Evolutionary conservation across 2,888 invertebrate genomes (phyloP), one percentile per base, ranked within the genome.

Genomic region (Mythimna vitellina): DNA sequence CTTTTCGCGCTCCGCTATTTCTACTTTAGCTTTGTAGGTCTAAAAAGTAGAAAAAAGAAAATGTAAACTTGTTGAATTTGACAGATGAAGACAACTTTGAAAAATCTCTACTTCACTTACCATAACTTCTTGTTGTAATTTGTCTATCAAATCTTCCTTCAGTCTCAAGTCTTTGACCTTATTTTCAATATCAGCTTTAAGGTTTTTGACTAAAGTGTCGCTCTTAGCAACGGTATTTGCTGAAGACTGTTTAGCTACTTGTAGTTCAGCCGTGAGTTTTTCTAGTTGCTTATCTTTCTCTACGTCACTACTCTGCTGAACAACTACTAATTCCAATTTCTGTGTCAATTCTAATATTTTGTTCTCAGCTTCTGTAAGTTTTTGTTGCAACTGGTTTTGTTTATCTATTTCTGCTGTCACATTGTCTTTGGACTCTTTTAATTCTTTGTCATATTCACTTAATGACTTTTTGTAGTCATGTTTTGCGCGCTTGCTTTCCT

Each of bases 391-490:
- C 71, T 92, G 89, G 78, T 87, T 91, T 78, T 94, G 94, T 84
- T 95, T 95, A 73, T 92, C 92, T 73, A 92, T 89, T 88, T 96
- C 96, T 56, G 85, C 78, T 76, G 93, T 93, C 29, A 94, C 83
- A 77, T 92, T 94, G 57, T 93, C 93, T 88, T 93, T 96, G 62
- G 94, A 92, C 72, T 92, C 92, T 76, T 91, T 89, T 73, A 94
- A 86, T 84, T 93, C 91, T 82, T 93, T 94, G 76, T 96, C 94
- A 71, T 93, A 93, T 29, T 93, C 97, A 77, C 97, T 97, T 73
- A 98, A 89, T 87, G 97, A 97, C 32, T 93, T 90, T 83, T 96
- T 92, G 3, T 97, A 89, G 58, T 97, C 96, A 66, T 95, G 94
- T 82, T 96, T 96, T 51, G 96, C 93, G 69, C 92, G 93, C 88